phyloP scores from a whole-genome alignment of 1,140 invertebrate species.

The Brachionus rotundiformis region DNA sequence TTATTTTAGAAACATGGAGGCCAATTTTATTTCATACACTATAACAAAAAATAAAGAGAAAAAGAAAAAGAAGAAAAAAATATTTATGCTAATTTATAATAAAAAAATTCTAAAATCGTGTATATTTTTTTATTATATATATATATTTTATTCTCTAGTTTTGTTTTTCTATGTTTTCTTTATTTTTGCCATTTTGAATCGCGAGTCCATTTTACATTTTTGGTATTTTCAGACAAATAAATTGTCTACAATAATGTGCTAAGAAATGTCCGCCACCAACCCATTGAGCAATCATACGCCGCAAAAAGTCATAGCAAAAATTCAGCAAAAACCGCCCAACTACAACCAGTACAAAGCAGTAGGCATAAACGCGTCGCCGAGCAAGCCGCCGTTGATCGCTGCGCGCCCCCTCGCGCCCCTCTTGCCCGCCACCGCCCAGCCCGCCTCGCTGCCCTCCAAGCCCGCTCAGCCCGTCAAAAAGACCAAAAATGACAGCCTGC shows the following conservation, averaged over 20 bases:
- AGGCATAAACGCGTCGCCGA: neutral
- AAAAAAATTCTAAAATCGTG: constrained; percentile 22
- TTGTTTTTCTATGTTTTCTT: constrained; percentile 1
- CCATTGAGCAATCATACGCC: neutral
- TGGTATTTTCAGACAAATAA: neutral
- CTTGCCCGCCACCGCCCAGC: neutral
- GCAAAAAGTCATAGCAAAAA: neutral
- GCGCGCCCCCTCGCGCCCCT: constrained; percentile 17
- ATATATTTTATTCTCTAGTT: constrained; percentile 3
- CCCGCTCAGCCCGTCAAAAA: neutral
- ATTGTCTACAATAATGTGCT: constrained; percentile 14
- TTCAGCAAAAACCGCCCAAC: neutral
- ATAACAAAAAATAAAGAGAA: neutral
- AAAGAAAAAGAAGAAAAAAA: neutral
- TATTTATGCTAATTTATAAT: constrained; percentile 21
- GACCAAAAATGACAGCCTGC: neutral
- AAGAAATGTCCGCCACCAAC: constrained; percentile 7
- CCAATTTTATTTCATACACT: neutral
- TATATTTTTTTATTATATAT: neutral
- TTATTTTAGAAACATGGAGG: neutral
- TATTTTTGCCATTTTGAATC: constrained; percentile 33
- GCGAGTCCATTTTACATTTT: constrained; percentile 30
- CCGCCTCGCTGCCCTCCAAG: neutral
- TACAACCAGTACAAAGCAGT: neutral
- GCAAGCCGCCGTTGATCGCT: constrained; percentile 8